Evolutionary conservation across 2,113 vertebrate species (phyloP), one percentile per base, ranked within the genome.

Genomic region (Mohoua ochrocephala): DNA sequence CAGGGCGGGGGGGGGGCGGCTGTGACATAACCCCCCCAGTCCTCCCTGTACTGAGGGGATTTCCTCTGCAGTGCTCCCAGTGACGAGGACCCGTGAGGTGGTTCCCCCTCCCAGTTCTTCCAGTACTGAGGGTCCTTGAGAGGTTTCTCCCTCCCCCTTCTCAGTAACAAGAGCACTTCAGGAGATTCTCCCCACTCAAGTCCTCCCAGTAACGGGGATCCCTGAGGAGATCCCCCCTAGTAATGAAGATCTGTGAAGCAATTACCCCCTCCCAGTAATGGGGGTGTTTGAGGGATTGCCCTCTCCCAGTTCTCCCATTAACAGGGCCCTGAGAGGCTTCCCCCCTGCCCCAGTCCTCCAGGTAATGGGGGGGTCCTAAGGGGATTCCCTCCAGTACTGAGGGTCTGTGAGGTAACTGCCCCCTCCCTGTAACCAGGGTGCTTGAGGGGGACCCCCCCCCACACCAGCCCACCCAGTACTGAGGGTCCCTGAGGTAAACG

Each of bases 31-130:
- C 8, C 2, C 6, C 9, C 7, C 17, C n/a, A 5, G 22, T 10
- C 7, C 21, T 14, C 6, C 27, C 47, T 16, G 33, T 21, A 14
- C 17, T 8, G 39, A 24, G 27, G 14, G 23, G 9, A 10, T 13
- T 1, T 1, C 3, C 2, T 2, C 20, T 28, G 5, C n/a, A 7
- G 50, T 10, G 8, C 7, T n/a, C 20, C 9, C 59, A 3, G 13
- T 2, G 10, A 11, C 0, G 1, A 2, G 13, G 4, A 1, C 1
- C 21, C 17, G 3, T 6, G n/a, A 30, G 19, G 15, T 27, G 41
- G 13, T 35, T 6, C 8, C 10, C 1, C 6, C 11, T 17, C 28
- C 41, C 49, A 22, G 49, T 57, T 3, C 18, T 71, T 21, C 47
- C 28, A 42, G 22, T n/a, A 5, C 7, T 10, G 30, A 33, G 30